phyloP scores from a whole-genome alignment of 2,797 vertebrate genomes.

The Sebastes minor region DNA sequence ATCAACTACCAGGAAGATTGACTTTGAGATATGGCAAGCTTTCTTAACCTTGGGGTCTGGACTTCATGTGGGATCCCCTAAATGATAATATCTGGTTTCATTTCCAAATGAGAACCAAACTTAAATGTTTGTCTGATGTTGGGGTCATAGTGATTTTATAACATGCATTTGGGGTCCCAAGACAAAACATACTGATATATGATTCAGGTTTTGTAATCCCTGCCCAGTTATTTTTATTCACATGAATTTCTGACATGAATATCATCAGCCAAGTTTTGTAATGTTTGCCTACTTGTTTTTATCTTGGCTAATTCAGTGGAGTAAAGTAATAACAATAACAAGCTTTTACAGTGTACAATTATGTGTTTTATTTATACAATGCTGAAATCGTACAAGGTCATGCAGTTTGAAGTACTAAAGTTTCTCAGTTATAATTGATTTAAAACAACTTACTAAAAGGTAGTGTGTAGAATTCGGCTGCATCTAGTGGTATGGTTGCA shows the following conservation, averaged over 20 bases:
- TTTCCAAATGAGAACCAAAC: neutral
- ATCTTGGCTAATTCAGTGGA: neutral
- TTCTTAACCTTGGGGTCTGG: neutral
- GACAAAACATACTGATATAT: neutral
- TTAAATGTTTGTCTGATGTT: neutral
- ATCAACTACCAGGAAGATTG: neutral
- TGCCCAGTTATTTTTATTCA: neutral
- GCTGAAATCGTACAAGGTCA: neutral
- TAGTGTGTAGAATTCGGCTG: neutral
- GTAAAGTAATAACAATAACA: neutral
- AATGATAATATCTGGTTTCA: neutral
- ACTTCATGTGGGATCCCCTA: neutral
- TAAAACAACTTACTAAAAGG: neutral
- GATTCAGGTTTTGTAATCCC: neutral
- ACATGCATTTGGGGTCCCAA: neutral
- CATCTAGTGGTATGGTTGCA: too few relatives aligned
- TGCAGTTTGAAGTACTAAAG: neutral
- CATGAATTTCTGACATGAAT: neutral
- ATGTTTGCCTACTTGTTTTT: neutral
- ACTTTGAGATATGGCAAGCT: neutral
- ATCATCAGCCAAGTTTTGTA: neutral
- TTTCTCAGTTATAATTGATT: neutral
- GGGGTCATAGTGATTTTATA: too few relatives aligned
- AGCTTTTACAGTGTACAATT: neutral
- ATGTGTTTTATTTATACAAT: neutral